These are phyloP conservation scores for Aphidoletes aphidimyza DNA, from an alignment of 2,888 invertebrate species.

Conservation along the genomic window DNA sequence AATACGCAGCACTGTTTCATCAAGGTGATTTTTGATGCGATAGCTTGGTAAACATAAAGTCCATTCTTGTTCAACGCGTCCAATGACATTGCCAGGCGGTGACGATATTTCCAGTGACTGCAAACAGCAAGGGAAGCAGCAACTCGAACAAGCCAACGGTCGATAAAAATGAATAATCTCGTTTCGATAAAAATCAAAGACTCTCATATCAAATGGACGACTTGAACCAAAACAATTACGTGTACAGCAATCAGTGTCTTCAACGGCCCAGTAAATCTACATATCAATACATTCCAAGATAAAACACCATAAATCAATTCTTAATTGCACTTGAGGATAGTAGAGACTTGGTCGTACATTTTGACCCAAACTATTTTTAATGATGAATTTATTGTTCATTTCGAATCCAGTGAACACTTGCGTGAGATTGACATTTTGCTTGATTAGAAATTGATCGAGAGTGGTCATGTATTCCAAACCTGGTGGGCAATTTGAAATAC, in stretches of 20 bases:
- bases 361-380: constrained; percentile 82
- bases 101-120: constrained; percentile 82
- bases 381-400: constrained; percentile 87
- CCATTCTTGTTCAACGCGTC: constrained; percentile 81
- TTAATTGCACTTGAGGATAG: not conserved
- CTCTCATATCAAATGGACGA: constrained; percentile 87
- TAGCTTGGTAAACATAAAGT: constrained; percentile 79
- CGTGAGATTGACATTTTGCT: constrained; percentile 83
- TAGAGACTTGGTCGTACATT: too few relatives aligned
- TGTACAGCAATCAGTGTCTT: constrained; percentile 86
- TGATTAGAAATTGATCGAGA: constrained; percentile 84
- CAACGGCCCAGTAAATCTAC: constrained; percentile 77
- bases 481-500: constrained; percentile 78
- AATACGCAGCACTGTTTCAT: constrained; percentile 79
- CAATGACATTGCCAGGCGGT: constrained; percentile 77
- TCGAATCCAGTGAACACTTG: constrained; percentile 85
- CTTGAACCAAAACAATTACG: constrained; percentile 85
- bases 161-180: constrained; percentile 89
- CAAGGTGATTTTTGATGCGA: constrained; percentile 77
- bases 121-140: constrained; percentile 85
- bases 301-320: not conserved
- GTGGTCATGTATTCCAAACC: constrained; percentile 90
- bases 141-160: constrained; percentile 82
- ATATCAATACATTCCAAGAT: not conserved
- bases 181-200: constrained; percentile 81